Percentiles rank a stretch among this genome's conserved stretches.
These are phyloP conservation scores for Enteromius treurensis DNA, from an alignment of 2,797 vertebrate species.

Conservation along the genomic window DNA sequence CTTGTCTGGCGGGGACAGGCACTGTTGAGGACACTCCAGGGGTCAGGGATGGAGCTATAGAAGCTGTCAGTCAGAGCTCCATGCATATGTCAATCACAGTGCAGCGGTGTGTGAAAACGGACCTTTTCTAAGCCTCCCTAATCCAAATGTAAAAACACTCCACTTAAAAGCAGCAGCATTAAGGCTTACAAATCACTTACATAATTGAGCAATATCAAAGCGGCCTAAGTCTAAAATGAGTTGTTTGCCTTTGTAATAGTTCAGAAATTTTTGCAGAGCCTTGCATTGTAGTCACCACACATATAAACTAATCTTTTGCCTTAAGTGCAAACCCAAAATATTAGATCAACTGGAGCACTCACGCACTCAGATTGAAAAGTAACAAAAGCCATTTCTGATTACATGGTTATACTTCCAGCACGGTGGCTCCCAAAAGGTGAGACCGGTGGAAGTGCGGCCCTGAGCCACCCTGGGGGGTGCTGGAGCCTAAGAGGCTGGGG, in stretches of 20 bases:
- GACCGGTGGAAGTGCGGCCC: conserved; percentile 16
- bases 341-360: not conserved
- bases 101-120: conserved; percentile 27
- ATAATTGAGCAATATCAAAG: conserved; percentile 30
- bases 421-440: conserved; percentile 42
- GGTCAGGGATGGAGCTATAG: conserved; percentile 67
- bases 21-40: conserved; percentile 66
- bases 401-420: not conserved
- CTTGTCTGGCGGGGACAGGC: conserved; percentile 59
- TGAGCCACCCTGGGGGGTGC: conserved; percentile 38
- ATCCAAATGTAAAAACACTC: conserved; percentile 51
- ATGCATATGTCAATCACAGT: conserved; percentile 75
- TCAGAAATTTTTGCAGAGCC: not conserved
- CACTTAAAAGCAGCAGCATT: conserved; percentile 20
- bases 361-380: not conserved
- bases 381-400: not conserved
- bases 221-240: not conserved
- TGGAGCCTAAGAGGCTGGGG: conserved; percentile 49
- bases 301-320: not conserved
- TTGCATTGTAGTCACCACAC: not conserved
- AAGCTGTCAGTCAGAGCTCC: conserved; percentile 72
- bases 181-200: conserved; percentile 46
- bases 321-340: not conserved
- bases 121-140: conserved; percentile 38
- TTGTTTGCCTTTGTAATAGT: not conserved